Evolutionary conservation across 2,888 invertebrate species (phyloP).

Genomic region (Chironomus tentans): DNA sequence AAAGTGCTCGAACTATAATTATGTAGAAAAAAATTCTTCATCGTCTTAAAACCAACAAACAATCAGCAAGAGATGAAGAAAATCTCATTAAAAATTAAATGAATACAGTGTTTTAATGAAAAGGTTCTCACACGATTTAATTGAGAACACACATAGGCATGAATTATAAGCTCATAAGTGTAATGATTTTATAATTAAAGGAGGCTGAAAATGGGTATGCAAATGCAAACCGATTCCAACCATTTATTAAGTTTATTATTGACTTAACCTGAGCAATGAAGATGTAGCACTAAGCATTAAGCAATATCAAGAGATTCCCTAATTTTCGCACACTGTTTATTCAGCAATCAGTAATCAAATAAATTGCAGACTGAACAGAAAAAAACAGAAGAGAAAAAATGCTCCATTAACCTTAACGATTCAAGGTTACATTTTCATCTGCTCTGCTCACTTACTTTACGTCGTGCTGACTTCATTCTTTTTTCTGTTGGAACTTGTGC

Average conservation of each 20-base stretch:
- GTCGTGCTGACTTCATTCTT: neutral
- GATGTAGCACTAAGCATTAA: neutral
- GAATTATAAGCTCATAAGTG: neutral
- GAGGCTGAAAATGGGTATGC: no score
- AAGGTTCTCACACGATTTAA: neutral
- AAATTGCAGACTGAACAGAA: neutral
- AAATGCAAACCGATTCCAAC: neutral
- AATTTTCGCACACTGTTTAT: constrained; percentile 3
- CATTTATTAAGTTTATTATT: neutral
- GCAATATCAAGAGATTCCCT: neutral
- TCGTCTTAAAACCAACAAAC: no score
- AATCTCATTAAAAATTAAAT: no score
- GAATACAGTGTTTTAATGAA: neutral
- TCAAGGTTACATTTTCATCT: constrained; percentile 9
- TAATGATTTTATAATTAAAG: neutral
- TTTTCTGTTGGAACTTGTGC: neutral
- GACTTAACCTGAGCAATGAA: neutral
- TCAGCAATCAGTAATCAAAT: neutral
- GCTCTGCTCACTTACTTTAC: neutral
- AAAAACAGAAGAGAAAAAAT: neutral
- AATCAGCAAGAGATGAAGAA: no score
- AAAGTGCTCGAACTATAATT: no score
- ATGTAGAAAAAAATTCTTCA: no score
- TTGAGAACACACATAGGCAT: neutral
- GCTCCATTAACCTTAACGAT: constrained; percentile 15